Conservation (phyloP, 1,140 invertebrate genomes). For the Anastatus disparis region DNA sequence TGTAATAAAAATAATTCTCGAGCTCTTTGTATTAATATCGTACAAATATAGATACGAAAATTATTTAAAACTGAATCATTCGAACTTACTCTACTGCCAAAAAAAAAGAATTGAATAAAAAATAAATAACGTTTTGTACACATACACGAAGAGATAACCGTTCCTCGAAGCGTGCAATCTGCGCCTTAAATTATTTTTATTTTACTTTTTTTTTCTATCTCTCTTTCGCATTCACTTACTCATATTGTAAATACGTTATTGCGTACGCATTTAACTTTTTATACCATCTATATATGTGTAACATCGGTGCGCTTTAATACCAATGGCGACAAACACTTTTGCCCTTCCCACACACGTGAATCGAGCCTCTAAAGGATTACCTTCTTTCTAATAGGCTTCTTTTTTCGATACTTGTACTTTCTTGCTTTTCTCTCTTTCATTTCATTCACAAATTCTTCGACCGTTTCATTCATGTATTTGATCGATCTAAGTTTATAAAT, state of each 20-base stretch:
- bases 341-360: slow-evolving; percentile 25
- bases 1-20: no score
- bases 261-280: slow-evolving; percentile 8
- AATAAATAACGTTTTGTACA: background rate
- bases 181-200: slow-evolving; percentile 18
- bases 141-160: background rate
- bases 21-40: no score
- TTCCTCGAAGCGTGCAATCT: slow-evolving; percentile 33
- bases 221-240: no score
- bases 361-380: slow-evolving; percentile 27
- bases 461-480: no score
- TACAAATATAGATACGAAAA: no score
- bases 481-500: no score
- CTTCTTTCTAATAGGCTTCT: background rate
- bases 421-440: no score
- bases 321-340: background rate
- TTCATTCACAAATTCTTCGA: no score
- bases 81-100: no score
- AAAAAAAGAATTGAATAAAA: no score
- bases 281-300: background rate
- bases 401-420: slow-evolving; percentile 9
- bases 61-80: no score
- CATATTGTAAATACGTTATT: slow-evolving; percentile 22
- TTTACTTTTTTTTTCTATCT: background rate
- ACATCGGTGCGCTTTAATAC: no score